Evolutionary conservation across 2,888 invertebrate species (phyloP).

Genomic region (Blastobasis lacticolella): DNA sequence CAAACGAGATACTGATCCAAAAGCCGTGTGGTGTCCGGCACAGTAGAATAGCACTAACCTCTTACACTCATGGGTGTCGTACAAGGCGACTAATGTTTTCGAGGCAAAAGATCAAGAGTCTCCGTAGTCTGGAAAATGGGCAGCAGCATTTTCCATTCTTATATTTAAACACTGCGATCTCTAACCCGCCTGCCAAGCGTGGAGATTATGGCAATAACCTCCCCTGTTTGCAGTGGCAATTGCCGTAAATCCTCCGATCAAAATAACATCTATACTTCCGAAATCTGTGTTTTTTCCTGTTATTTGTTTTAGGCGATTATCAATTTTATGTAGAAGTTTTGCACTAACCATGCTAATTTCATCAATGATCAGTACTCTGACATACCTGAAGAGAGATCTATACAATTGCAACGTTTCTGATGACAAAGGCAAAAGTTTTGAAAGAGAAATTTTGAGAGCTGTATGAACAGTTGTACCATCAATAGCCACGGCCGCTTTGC

Average conservation of each 20-base stretch:
- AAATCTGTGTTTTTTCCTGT: slow-evolving; percentile 5
- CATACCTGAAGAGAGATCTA: slow-evolving; percentile 21
- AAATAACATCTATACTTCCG: slow-evolving; percentile 18
- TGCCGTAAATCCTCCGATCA: slow-evolving; percentile 22
- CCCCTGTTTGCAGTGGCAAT: too few species aligned
- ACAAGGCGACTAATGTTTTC: too few species aligned
- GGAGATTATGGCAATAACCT: too few species aligned
- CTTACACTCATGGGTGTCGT: too few species aligned
- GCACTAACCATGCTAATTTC: slow-evolving; percentile 32
- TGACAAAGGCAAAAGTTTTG: slow-evolving; percentile 9
- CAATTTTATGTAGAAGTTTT: slow-evolving; percentile 11
- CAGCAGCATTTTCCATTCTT: too few species aligned
- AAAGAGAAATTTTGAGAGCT: slow-evolving; percentile 24
- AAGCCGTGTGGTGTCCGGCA: too few species aligned
- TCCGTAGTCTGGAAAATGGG: too few species aligned
- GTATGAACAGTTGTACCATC: slow-evolving; percentile 38
- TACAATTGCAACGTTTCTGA: slow-evolving; percentile 12
- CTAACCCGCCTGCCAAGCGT: too few species aligned
- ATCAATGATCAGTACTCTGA: slow-evolving; percentile 29
- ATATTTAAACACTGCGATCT: too few species aligned
- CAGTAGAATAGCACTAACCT: too few species aligned
- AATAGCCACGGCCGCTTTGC: slow-evolving; percentile 39
- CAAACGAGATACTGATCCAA: not conserved
- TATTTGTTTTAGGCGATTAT: not conserved
- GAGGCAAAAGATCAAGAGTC: too few species aligned